phyloP scores from a whole-genome alignment of 2,113 vertebrate genomes.

The Perccottus glenii region DNA sequence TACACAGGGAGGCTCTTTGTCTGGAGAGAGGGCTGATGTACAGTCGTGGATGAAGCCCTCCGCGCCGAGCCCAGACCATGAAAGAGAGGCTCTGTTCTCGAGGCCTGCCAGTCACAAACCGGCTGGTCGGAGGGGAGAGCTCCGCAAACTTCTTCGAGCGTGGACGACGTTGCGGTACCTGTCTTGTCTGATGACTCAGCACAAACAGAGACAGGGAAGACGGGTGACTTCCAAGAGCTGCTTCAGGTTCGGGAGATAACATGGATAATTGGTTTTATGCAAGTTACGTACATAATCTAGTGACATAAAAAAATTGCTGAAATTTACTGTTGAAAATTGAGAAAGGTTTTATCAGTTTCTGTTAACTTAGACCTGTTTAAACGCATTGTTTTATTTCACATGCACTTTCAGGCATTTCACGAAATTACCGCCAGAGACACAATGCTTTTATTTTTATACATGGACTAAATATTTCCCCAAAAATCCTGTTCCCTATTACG shows the following conservation, averaged over 20 bases:
- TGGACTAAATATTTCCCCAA: too few relatives aligned
- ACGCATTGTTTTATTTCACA: too few relatives aligned
- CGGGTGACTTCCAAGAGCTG: conserved; percentile 2
- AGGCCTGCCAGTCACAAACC: conserved; percentile 52
- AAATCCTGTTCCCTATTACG: too few relatives aligned
- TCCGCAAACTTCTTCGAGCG: conserved; percentile 29
- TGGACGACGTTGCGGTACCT: conserved; percentile 46
- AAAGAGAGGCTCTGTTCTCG: conserved; percentile 73
- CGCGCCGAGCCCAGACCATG: conserved; percentile 62
- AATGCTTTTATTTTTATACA: too few relatives aligned
- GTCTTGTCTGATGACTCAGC: conserved; percentile 35
- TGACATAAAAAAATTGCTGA: too few relatives aligned
- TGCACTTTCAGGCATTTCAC: too few relatives aligned
- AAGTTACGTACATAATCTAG: too few relatives aligned
- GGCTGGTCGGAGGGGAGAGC: conserved; percentile 30
- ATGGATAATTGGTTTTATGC: background rate
- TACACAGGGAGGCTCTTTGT: conserved; percentile 73
- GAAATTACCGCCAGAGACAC: too few relatives aligned
- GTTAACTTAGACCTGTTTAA: too few relatives aligned
- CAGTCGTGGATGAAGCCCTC: conserved; percentile 75
- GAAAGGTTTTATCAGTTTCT: too few relatives aligned
- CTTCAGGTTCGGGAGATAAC: background rate
- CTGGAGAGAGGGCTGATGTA: conserved; percentile 69
- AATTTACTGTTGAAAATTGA: too few relatives aligned
- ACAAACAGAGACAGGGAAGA: background rate